Conservation (phyloP, 2,113 vertebrate genomes). For the Pelecanus crispus region DNA sequence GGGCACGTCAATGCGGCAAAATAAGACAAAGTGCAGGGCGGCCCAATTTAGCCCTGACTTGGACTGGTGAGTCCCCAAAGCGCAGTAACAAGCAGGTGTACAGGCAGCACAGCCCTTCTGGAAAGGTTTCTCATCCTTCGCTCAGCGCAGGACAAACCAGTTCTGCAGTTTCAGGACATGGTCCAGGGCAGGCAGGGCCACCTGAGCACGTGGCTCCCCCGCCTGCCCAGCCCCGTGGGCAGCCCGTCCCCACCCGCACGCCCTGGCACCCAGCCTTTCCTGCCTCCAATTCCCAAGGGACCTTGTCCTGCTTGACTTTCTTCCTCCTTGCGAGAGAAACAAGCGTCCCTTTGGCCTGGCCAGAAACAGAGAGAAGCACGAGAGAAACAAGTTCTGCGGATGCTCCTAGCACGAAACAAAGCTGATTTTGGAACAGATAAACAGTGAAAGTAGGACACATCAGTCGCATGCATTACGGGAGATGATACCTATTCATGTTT, state of each 20-base stretch:
- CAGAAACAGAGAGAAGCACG: rapidly evolving
- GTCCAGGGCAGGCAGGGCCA: background rate
- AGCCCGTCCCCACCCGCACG: background rate
- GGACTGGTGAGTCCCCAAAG: background rate
- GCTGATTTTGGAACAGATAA: background rate
- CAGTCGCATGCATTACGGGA: rapidly evolving
- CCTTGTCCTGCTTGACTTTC: background rate
- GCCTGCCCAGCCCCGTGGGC: background rate
- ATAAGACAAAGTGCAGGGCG: background rate
- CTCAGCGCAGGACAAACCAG: background rate
- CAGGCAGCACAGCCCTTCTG: background rate
- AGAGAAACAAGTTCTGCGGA: background rate
- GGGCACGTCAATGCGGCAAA: background rate
- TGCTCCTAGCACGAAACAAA: background rate
- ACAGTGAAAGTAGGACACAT: background rate
- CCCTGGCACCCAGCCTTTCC: background rate
- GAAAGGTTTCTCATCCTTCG: background rate
- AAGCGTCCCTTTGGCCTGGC: background rate
- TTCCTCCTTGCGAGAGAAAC: background rate
- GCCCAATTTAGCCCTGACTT: background rate
- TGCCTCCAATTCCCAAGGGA: rapidly evolving
- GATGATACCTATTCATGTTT: background rate
- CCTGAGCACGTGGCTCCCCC: rapidly evolving
- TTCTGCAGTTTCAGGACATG: background rate
- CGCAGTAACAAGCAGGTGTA: background rate